phyloP scores from a whole-genome alignment of 2,113 vertebrate species.

The Strix aluco region DNA sequence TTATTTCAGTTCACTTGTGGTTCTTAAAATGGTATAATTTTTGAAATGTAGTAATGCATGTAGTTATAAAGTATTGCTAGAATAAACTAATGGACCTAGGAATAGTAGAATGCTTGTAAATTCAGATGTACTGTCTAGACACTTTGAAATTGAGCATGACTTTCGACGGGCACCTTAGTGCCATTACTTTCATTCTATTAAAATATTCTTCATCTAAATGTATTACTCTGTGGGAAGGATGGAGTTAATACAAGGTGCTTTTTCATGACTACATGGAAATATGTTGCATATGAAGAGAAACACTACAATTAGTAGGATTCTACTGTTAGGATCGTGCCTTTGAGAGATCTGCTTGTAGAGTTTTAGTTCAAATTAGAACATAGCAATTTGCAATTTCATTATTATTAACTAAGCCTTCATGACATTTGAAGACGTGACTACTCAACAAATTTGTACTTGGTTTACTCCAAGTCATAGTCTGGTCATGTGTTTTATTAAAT shows the following conservation, averaged over 20 bases:
- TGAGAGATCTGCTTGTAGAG: neutral
- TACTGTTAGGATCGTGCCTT: constrained; percentile 1
- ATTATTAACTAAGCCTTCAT: neutral
- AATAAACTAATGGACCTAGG: neutral
- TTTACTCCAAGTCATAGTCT: neutral
- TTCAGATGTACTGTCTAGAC: neutral
- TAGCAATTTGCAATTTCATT: neutral
- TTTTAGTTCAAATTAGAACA: neutral
- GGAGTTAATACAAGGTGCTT: constrained; percentile 38
- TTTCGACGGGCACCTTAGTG: neutral
- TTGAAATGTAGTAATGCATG: neutral
- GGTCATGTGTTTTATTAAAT: neutral
- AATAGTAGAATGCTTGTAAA: neutral
- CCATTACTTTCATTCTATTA: neutral
- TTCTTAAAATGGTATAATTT: neutral
- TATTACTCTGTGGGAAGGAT: neutral
- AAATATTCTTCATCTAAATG: neutral
- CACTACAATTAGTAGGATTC: neutral
- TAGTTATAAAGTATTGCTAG: neutral
- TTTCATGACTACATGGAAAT: constrained; percentile 11
- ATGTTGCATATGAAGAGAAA: neutral
- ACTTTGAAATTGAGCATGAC: neutral
- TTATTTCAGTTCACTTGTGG: neutral
- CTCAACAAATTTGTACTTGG: neutral
- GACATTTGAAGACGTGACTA: neutral